A percentile compares a stretch with the other conserved stretches of the same genome.
phyloP scores from a whole-genome alignment of 1,140 invertebrate species.

The Oedothorax gibbosus region DNA sequence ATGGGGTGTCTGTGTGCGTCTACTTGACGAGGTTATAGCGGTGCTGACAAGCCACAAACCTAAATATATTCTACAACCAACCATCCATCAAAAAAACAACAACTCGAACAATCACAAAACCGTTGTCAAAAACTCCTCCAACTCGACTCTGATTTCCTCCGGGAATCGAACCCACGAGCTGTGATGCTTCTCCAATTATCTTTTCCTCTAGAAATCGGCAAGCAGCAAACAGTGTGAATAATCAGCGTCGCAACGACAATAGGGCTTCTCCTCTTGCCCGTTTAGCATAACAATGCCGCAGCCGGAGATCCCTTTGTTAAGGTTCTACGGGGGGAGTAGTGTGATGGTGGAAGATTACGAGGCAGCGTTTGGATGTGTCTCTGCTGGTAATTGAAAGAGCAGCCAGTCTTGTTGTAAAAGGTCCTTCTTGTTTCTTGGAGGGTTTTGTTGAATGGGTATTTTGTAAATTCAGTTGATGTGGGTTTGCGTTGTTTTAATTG shows the following conservation, averaged over 20 bases:
- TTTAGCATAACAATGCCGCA: slow-evolving; percentile 43
- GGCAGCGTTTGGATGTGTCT: slow-evolving; percentile 20
- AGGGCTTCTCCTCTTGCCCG: background rate
- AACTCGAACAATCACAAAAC: too few relatives aligned
- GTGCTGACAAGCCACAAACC: too few relatives aligned
- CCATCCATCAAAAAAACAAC: too few relatives aligned
- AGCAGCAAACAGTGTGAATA: slow-evolving; percentile 36
- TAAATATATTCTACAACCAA: too few relatives aligned
- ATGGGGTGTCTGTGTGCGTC: too few relatives aligned
- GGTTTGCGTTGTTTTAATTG: too few relatives aligned
- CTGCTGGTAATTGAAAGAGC: slow-evolving; percentile 45
- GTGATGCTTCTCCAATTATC: slow-evolving; percentile 6
- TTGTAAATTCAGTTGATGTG: background rate
- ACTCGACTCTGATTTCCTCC: slow-evolving; percentile 22
- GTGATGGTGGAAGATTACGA: slow-evolving; percentile 3
- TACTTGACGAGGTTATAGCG: too few relatives aligned
- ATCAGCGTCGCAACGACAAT: slow-evolving; percentile 23
- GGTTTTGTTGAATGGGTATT: background rate
- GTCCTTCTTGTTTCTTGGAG: background rate
- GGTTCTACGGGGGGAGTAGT: too few relatives aligned
- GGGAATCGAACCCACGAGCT: background rate
- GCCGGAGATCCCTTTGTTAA: slow-evolving; percentile 35
- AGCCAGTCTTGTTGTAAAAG: slow-evolving; percentile 8
- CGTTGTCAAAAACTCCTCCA: slow-evolving; percentile 16
- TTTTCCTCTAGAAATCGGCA: slow-evolving; percentile 4